Evolutionary conservation across 2,888 invertebrate species (phyloP), one percentile per base, ranked within the genome.

Genomic region (Nephrocerus scutellatus): DNA sequence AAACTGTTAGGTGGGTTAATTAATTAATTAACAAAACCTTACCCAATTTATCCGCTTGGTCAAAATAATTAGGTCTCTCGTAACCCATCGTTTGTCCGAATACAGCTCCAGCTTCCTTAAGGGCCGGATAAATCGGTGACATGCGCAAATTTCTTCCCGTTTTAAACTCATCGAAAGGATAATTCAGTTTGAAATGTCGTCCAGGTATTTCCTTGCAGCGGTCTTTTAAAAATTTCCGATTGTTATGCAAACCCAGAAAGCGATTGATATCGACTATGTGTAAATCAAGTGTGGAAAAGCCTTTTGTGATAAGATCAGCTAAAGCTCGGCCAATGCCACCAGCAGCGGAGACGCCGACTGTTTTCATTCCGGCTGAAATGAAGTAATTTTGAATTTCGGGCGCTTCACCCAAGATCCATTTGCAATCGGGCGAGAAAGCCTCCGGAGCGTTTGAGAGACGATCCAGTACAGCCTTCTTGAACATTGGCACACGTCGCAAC

Each of bases 41-140:
- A 73, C 73, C 71, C 36, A 63, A 57, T 39, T 68, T 67, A 36
- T 70, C 67, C 10, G 70, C 63, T 18, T 70, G 68, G 54, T 88
- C 83, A 61, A 95, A 97, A 80, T 88, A 96, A 22, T 86, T 79
- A 0, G 96, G 93, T 46, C 96, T 73, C 66, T 97, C 97, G 63
- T 96, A 97, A 0, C 96, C 96, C 92, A 96, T 96, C 19, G 90
- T 88, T 66, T 96, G 95, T 0, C 92, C 91, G 63, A 97, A 97
- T 6, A 92, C 85, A 1, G 92, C 97, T 0, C 95, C 95, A 8
- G 84, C 86, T 60, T 88, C 88, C 48, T 85, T 77, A 12, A 96
- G 70, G 42, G 89, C 84, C 0, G 93, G 89, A 71, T 92, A 95
- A 47, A 97, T 87, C 0, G 96, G 95, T 0, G 95, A 95, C 77